Evolutionary conservation across 2,888 invertebrate genomes (phyloP).

Genomic region (Trissonchulus sp.): DNA sequence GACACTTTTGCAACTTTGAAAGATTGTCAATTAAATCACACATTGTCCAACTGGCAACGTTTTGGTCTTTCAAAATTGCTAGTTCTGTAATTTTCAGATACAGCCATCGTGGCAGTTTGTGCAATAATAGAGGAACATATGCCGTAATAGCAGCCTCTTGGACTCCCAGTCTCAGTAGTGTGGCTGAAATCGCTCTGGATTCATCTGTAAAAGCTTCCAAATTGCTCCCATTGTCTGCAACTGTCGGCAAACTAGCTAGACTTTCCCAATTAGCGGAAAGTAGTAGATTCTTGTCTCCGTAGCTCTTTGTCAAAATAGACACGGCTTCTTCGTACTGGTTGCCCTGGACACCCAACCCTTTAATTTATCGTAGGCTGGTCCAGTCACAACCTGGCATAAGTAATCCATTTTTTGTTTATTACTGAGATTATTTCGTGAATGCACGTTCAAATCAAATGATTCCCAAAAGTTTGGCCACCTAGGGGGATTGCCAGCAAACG

Average conservation of each 20-base stretch:
- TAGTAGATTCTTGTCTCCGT: neutral
- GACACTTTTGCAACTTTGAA: too few relatives aligned
- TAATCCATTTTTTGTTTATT: too few relatives aligned
- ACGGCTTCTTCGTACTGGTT: neutral
- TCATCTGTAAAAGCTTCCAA: slow-evolving; percentile 10
- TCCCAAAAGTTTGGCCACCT: too few relatives aligned
- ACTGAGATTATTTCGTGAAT: too few relatives aligned
- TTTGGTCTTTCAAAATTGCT: neutral
- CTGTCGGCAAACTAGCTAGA: neutral
- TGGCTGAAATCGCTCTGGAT: neutral
- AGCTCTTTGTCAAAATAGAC: neutral
- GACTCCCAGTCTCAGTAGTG: neutral
- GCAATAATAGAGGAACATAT: neutral
- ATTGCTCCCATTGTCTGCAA: neutral
- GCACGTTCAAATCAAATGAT: too few relatives aligned
- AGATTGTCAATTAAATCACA: neutral
- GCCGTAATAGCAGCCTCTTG: neutral
- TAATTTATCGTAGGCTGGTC: too few relatives aligned
- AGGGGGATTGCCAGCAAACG: too few relatives aligned
- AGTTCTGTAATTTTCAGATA: neutral
- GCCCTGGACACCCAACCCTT: neutral
- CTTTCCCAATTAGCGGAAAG: neutral
- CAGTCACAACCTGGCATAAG: too few relatives aligned
- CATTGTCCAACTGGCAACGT: neutral
- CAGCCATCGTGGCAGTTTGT: slow-evolving; percentile 1